phyloP scores from a whole-genome alignment of 2,113 vertebrate species.

The Rhagologus leucostigma region DNA sequence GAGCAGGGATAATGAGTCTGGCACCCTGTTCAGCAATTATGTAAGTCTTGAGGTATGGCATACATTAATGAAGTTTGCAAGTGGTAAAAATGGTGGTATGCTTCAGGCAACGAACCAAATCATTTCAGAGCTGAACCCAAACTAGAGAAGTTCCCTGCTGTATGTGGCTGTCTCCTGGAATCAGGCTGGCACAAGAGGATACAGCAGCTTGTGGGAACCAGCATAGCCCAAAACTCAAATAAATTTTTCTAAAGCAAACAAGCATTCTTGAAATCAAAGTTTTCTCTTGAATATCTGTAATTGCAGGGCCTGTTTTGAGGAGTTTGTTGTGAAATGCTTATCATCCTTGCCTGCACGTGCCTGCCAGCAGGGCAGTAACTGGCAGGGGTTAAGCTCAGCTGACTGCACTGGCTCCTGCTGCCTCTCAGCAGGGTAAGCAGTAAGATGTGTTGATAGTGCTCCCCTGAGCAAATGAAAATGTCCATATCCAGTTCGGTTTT shows the following conservation, averaged over 20 bases:
- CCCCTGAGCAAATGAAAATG: neutral
- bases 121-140: neutral
- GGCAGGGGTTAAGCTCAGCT: neutral
- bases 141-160: neutral
- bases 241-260: neutral
- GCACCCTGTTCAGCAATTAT: neutral
- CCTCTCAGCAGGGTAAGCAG: neutral
- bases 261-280: neutral
- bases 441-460: neutral
- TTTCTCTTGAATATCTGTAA: neutral
- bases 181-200: neutral
- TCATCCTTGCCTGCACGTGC: neutral
- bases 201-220: neutral
- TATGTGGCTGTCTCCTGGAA: neutral
- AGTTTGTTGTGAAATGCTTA: neutral
- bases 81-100: neutral
- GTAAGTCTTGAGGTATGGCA: neutral
- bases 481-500: neutral
- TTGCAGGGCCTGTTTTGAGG: neutral
- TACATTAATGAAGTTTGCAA: neutral
- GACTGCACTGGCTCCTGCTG: neutral
- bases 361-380: neutral
- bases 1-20: neutral
- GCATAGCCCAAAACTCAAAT: neutral
- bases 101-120: neutral